phyloP scores from a whole-genome alignment of 2,888 invertebrate genomes.

The Bombylius major region DNA sequence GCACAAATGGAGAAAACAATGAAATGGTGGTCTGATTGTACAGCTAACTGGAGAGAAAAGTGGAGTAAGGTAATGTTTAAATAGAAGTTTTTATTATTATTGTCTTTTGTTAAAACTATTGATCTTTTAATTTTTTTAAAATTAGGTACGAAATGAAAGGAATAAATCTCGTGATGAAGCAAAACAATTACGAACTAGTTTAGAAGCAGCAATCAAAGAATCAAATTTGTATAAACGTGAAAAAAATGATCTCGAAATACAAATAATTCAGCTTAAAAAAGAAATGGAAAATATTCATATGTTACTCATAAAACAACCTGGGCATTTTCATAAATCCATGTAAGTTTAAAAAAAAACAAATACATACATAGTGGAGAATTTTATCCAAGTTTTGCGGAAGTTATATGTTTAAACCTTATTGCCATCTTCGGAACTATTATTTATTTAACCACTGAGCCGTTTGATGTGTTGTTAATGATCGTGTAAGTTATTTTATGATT shows the following conservation, averaged over 20 bases:
- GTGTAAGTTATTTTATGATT: no score
- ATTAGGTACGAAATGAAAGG: conserved; percentile 69
- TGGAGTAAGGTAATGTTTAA: conserved; percentile 69
- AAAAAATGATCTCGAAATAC: conserved; percentile 62
- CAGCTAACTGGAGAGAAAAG: conserved; percentile 90
- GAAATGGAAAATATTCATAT: conserved; percentile 70
- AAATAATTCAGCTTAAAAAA: conserved; percentile 61
- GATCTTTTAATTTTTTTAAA: no score
- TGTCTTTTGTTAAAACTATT: no score
- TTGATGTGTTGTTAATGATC: no score
- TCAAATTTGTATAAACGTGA: conserved; percentile 60
- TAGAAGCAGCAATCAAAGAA: conserved; percentile 69
- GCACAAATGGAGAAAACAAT: conserved; percentile 99
- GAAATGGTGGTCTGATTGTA: conserved; percentile 99
- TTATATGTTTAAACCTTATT: no score
- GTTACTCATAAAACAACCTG: conserved; percentile 53
- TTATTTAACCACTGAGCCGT: no score
- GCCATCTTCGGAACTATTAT: no score
- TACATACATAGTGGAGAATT: no score
- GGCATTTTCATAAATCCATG: conserved; percentile 47
- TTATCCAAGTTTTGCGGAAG: no score
- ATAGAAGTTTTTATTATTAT: no score
- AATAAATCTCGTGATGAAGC: conserved; percentile 87
- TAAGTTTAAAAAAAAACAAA: conserved; percentile 4
- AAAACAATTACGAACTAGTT: conserved; percentile 64